A percentile compares a stretch with the other conserved stretches of the same genome.
Evolutionary conservation across 2,888 invertebrate genomes (phyloP).

Genomic region (Drosophila melanosoma): DNA sequence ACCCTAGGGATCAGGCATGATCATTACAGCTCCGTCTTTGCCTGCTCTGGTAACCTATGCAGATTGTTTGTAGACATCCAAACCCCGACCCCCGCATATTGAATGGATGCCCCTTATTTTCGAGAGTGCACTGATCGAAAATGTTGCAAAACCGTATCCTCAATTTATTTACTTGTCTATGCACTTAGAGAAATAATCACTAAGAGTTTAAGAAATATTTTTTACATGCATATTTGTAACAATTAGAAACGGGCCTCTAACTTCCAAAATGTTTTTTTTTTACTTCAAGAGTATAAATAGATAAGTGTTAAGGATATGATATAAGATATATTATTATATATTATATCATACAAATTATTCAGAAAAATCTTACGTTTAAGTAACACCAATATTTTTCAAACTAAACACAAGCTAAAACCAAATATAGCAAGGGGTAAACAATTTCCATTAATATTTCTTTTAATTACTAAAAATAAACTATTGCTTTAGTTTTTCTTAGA

Average conservation of each 20-base stretch:
- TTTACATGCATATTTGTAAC: too few species aligned
- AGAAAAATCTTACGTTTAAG: neutral
- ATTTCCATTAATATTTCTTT: neutral
- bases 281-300: neutral
- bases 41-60: slow-evolving; percentile 43
- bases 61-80: slow-evolving; percentile 25
- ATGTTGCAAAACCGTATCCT: slow-evolving; percentile 6
- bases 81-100: slow-evolving; percentile 15
- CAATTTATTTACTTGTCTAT: slow-evolving; percentile 3
- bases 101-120: slow-evolving; percentile 5
- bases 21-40: slow-evolving; percentile 39
- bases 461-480: neutral
- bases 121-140: slow-evolving; percentile 32
- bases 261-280: too few species aligned
- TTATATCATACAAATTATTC: neutral
- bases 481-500: neutral
- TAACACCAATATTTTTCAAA: neutral
- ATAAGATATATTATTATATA: too few species aligned
- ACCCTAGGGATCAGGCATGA: slow-evolving; percentile 47
- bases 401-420: neutral
- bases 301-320: neutral
- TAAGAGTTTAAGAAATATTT: neutral
- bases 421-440: neutral
- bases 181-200: neutral
- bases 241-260: neutral